Evolutionary conservation across 1,140 invertebrate species (phyloP), one percentile per base, ranked within the genome.

Genomic region (Portunus trituberculatus): DNA sequence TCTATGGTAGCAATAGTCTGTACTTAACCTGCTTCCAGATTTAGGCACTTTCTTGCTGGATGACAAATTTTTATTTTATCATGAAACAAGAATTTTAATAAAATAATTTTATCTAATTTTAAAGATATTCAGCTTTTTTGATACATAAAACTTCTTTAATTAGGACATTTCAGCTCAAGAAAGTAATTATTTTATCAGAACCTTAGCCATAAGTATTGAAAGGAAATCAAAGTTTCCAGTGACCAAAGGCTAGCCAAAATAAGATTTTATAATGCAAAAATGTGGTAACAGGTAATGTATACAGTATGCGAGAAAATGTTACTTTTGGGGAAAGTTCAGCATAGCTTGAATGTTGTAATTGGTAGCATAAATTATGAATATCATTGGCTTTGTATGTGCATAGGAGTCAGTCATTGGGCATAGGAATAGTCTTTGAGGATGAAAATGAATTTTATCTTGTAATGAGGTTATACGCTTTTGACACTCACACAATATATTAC

Each of bases 1-100:
- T 95, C 82, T 95, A 95, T 89, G 94, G 91, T 95, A 95, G 94
- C 87, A 94, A 94, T 95, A 95, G 94, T 89, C 67, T 67, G 94
- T 95, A 95, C 94, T 95, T 95, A 95, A 88, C 94, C 82, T 92
- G 94, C 91, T 95, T 95, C 94, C 59, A 59, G 93, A 95, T 93
- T 92, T 92, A 88, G 92, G 52, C 83, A 95, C 91, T 95, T 92
- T 46, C 87, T 83, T 92, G 67, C 67, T 76, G 67, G n/a, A 76
- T 76, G 67, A 76, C 20, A 76, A 76, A n/a, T 76, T 76, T n/a
- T 76, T 76, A 76, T 76, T n/a, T 76, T 76, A 76, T 76, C 67
- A 76, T 76, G n/a, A n/a, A 76, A 76, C 12, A 76, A 76, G 25
- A n/a, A 76, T 76, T 76, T 76, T 76, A n/a, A n/a, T n/a, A 76